Evolutionary conservation across 2,797 vertebrate genomes (phyloP), one percentile per base, ranked within the genome.

Genomic region (Ptychobarbus kaznakovi): DNA sequence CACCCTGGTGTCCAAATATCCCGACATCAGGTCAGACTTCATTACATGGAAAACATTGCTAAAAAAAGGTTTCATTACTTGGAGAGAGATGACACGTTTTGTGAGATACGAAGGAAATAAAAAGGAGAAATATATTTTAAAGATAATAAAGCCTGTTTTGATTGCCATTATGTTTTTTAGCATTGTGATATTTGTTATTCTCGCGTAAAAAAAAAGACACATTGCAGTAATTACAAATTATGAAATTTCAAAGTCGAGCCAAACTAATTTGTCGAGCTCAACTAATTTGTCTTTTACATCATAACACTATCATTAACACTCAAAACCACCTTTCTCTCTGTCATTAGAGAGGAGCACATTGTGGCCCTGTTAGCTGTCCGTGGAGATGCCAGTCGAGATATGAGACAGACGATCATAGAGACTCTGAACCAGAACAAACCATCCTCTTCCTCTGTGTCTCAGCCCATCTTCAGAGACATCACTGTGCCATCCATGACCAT

Each of bases 351-450:
- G 82, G 98, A 99, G 61, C 98, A 99, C 89, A 97, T 99, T 28
- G 92, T 97, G 53, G 97, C 98, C 0, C 88, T 99, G 92, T 91
- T 99, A 87, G 95, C 97, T 0, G 94, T 99, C 83, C 95, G 98
- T 0, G 98, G 98, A 0, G 98, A 99, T 4, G 96, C 97, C 92
- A 98, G 95, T 93, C 95, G 97, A 51, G 98, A 99, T 38, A 98
- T 98, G 97, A 96, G 97, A 28, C 98, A 99, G 92, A 99, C 95
- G 83, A 99, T 99, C 91, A 97, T 99, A 1, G 98, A 99, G 88
- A 98, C 96, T 0, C 94, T 99, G 88, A 97, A 96, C 51, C 97
- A 99, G 93, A 96, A 92, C 88, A 97, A 97, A 84, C 92, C 96
- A 0, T 93, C 96, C 11, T 91, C 94, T 0, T 93, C 93, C 40